A percentile compares a stretch with the other conserved stretches of the same genome.
phyloP scores from a whole-genome alignment of 1,140 invertebrate genomes.

The Aphis gossypii region DNA sequence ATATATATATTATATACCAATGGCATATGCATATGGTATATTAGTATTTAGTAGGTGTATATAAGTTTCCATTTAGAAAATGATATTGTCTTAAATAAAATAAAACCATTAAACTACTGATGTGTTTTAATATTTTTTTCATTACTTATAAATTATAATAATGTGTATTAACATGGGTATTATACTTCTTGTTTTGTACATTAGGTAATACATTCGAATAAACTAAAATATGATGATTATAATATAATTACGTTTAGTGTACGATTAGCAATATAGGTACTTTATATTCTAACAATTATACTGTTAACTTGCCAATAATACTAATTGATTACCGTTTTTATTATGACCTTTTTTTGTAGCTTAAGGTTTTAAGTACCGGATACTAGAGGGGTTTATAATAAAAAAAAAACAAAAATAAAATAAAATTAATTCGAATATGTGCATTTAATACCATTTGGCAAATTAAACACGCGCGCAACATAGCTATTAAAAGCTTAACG shows the following conservation, averaged over 20 bases:
- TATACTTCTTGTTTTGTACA: neutral
- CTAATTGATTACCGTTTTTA: slow-evolving; percentile 41
- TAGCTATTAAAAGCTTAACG: slow-evolving; percentile 54
- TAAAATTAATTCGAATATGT: slow-evolving; percentile 51
- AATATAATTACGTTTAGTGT: neutral
- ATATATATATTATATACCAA: no score
- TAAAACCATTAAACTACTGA: neutral
- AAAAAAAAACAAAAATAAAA: slow-evolving; percentile 17
- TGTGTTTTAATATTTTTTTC: neutral
- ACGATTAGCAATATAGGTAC: neutral
- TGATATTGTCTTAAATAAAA: neutral
- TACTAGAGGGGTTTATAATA: neutral
- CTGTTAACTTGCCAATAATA: slow-evolving; percentile 30
- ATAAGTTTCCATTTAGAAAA: neutral
- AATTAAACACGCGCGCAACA: slow-evolving; percentile 53
- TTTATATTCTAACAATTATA: slow-evolving; percentile 25
- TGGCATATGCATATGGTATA: no score
- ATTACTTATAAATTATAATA: neutral
- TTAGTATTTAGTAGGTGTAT: no score
- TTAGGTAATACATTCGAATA: neutral
- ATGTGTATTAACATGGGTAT: neutral
- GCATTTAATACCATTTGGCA: slow-evolving; percentile 55
- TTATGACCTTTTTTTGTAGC: slow-evolving; percentile 18
- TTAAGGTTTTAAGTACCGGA: slow-evolving; percentile 41
- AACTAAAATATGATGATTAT: slow-evolving; percentile 28